Evolutionary conservation across 2,113 vertebrate genomes (phyloP).

Genomic region (Saccopteryx bilineata): DNA sequence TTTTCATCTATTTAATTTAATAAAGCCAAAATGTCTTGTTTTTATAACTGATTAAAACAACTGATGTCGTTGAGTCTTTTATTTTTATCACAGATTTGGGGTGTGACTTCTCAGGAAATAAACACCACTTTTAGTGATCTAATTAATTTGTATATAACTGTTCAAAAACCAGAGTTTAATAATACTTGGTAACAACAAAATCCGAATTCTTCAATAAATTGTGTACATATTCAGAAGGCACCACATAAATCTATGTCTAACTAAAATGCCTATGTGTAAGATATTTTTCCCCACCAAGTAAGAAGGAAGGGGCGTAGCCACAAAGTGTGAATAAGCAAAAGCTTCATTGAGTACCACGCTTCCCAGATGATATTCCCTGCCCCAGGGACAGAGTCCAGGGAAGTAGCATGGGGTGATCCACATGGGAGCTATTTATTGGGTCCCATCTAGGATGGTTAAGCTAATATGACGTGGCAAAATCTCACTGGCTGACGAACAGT

Average conservation of each 20-base stretch:
- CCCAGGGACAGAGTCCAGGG: too few species aligned
- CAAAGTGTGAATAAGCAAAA: too few species aligned
- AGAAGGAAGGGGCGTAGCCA: too few species aligned
- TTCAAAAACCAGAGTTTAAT: neutral
- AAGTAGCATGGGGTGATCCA: too few species aligned
- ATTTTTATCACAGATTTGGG: slow-evolving; percentile 12
- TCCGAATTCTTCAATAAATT: slow-evolving; percentile 18
- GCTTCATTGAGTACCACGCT: too few species aligned
- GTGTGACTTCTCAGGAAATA: neutral
- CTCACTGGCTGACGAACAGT: too few species aligned
- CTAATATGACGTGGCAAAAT: too few species aligned
- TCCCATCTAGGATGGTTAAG: too few species aligned
- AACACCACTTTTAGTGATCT: neutral
- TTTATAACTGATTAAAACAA: neutral
- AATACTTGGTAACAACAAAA: neutral
- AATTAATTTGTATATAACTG: neutral
- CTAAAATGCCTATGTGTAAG: neutral
- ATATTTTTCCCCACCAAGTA: too few species aligned
- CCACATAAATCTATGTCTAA: neutral
- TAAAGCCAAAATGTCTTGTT: neutral
- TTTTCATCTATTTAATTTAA: slow-evolving; percentile 4
- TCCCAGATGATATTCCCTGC: too few species aligned
- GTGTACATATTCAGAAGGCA: neutral
- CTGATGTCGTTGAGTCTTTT: neutral
- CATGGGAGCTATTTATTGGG: too few species aligned